Evolutionary conservation across 1,140 invertebrate species (phyloP).

Genomic region (Araneus ventricosus): DNA sequence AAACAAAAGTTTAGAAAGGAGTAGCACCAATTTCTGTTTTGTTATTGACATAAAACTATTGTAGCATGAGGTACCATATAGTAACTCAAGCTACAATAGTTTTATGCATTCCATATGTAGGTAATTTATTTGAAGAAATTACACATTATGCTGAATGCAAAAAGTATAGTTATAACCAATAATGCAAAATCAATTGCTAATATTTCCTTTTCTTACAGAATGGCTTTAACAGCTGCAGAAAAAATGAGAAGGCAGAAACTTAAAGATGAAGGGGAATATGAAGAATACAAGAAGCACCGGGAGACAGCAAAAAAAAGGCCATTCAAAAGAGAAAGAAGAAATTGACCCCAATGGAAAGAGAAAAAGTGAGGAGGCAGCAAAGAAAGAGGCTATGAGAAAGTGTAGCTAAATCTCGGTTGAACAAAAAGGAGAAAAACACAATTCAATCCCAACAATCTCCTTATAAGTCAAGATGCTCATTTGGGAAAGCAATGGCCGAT

Average conservation of each 20-base stretch:
- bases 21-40: too few relatives aligned
- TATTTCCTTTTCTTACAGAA: too few relatives aligned
- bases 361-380: background rate
- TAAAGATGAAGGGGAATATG: conserved; percentile 51
- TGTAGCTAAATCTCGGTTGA: conserved; percentile 22
- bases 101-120: too few relatives aligned
- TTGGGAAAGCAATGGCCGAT: conserved; percentile 41
- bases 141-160: too few relatives aligned
- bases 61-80: too few relatives aligned
- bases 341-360: background rate
- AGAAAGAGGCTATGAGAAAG: conserved; percentile 15
- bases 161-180: too few relatives aligned
- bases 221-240: background rate
- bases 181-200: too few relatives aligned
- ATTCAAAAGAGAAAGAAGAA: conserved; percentile 12
- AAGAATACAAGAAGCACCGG: conserved; percentile 38
- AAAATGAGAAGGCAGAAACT: conserved; percentile 45
- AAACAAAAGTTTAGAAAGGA: too few relatives aligned
- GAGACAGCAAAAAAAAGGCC: background rate
- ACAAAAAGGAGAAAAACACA: conserved; percentile 28
- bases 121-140: too few relatives aligned
- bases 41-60: too few relatives aligned
- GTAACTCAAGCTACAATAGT: too few relatives aligned
- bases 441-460: conserved; percentile 14
- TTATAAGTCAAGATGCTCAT: conserved; percentile 21